These are phyloP conservation scores for Stegostoma tigrinum DNA, from an alignment of 2,113 vertebrate species.

Conservation along the genomic window DNA sequence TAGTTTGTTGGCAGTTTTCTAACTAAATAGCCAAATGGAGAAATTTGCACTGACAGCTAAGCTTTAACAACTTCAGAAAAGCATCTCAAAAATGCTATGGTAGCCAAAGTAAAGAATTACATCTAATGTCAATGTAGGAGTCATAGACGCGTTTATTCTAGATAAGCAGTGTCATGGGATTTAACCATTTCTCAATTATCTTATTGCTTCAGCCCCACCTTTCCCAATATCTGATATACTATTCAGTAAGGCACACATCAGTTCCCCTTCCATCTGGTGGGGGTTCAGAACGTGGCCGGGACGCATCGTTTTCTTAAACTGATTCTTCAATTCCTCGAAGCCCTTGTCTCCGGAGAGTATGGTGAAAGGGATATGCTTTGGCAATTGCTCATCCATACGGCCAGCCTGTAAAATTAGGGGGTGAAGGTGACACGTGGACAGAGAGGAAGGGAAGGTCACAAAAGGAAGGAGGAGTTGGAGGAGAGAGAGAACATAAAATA, in stretches of 20 bases:
- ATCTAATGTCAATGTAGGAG: not conserved
- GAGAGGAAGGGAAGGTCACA: not conserved
- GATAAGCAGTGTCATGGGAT: slow-evolving; percentile 11
- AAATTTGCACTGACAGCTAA: not conserved
- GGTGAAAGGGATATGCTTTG: slow-evolving; percentile 73
- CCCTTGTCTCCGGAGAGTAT: slow-evolving; percentile 72
- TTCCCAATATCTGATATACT: slow-evolving; percentile 69
- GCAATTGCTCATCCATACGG: slow-evolving; percentile 65
- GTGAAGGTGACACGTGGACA: slow-evolving; percentile 17
- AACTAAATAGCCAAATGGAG: not conserved
- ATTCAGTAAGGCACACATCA: slow-evolving; percentile 70
- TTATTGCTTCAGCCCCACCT: slow-evolving; percentile 55
- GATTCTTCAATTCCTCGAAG: slow-evolving; percentile 64
- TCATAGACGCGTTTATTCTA: slow-evolving; percentile 30
- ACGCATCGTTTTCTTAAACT: slow-evolving; percentile 68
- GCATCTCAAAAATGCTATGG: not conserved
- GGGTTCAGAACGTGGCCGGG: slow-evolving; percentile 62
- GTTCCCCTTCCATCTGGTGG: slow-evolving; percentile 64
- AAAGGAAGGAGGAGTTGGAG: not conserved
- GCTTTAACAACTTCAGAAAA: not conserved
- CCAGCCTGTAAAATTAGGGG: slow-evolving; percentile 52
- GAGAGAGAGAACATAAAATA: not conserved
- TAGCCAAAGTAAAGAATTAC: not conserved
- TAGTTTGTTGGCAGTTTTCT: not conserved
- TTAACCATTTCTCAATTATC: slow-evolving; percentile 25